These are phyloP conservation scores for Drosophila paracracens DNA, from an alignment of 2,888 invertebrate genomes.

Conservation along the genomic window DNA sequence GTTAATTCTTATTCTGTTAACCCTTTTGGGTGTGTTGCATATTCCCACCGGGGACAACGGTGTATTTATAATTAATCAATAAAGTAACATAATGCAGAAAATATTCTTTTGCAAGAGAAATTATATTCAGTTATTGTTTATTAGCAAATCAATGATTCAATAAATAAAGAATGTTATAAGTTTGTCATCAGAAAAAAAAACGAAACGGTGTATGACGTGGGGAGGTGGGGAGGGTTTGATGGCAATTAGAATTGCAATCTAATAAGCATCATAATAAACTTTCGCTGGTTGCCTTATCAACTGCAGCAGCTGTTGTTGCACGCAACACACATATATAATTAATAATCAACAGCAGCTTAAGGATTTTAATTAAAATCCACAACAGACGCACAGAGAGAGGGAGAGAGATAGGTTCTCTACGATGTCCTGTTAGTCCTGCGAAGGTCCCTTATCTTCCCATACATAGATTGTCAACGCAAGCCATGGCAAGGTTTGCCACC, in stretches of 20 bases:
- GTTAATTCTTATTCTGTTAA: too few relatives aligned
- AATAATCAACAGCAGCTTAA: slow-evolving; percentile 71
- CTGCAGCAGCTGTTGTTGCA: slow-evolving; percentile 33
- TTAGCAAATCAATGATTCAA: not conserved
- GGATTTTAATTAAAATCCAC: slow-evolving; percentile 70
- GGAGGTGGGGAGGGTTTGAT: not conserved
- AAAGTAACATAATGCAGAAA: too few relatives aligned
- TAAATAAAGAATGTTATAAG: not conserved
- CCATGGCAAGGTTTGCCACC: slow-evolving; percentile 17
- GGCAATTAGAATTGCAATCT: slow-evolving; percentile 3
- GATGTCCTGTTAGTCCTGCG: slow-evolving; percentile 2
- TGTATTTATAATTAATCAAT: too few relatives aligned
- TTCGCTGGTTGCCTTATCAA: slow-evolving; percentile 30
- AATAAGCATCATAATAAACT: slow-evolving; percentile 39
- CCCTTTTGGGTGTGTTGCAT: too few relatives aligned
- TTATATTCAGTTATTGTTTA: not conserved
- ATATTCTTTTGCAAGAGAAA: not conserved
- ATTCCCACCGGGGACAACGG: too few relatives aligned
- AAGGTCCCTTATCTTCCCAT: slow-evolving; percentile 14
- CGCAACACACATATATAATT: slow-evolving; percentile 53
- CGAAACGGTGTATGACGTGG: too few relatives aligned
- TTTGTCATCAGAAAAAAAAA: not conserved
- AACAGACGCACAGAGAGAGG: slow-evolving; percentile 19
- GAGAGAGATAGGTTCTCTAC: not conserved
- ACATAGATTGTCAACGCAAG: slow-evolving; percentile 32